These are phyloP conservation scores for Amphiprion percula DNA, from an alignment of 2,113 vertebrate genomes.

Conservation along the genomic window DNA sequence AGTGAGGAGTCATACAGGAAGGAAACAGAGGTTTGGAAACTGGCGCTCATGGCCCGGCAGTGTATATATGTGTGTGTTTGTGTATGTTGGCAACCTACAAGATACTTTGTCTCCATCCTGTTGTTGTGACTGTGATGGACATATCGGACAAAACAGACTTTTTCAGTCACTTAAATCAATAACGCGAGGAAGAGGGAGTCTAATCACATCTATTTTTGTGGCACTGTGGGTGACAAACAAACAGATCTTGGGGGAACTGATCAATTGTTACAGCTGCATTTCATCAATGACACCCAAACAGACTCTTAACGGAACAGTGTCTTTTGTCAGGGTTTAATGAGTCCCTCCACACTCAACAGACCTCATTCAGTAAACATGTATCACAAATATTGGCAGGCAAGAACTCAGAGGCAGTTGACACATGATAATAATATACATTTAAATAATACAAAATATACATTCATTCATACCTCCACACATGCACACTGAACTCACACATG, in stretches of 20 bases:
- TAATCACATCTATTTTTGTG: slow-evolving; percentile 30
- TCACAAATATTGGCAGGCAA: slow-evolving; percentile 82
- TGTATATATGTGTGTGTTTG: background rate
- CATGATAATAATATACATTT: slow-evolving; percentile 64
- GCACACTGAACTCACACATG: slow-evolving; percentile 57
- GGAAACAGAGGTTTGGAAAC: background rate
- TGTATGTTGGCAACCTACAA: slow-evolving; percentile 21
- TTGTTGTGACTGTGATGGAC: slow-evolving; percentile 16
- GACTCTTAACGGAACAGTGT: slow-evolving; percentile 20
- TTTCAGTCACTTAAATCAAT: slow-evolving; percentile 59
- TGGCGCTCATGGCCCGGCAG: background rate
- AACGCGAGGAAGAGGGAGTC: slow-evolving; percentile 25
- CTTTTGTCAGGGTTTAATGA: slow-evolving; percentile 80
- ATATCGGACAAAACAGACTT: slow-evolving; percentile 29
- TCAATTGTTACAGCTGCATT: slow-evolving; percentile 16
- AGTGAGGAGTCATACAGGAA: slow-evolving; percentile 6
- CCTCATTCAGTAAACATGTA: slow-evolving; percentile 68
- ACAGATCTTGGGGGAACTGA: slow-evolving; percentile 36
- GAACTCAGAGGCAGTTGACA: slow-evolving; percentile 79
- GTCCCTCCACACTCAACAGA: slow-evolving; percentile 40
- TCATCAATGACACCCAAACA: slow-evolving; percentile 48
- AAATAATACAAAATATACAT: slow-evolving; percentile 74
- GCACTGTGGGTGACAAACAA: slow-evolving; percentile 32
- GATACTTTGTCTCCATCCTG: slow-evolving; percentile 26
- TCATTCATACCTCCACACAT: slow-evolving; percentile 53